Base-by-base conservation (phyloP, 1,140 invertebrate species). In the Proctacanthus coquilletti region DNA sequence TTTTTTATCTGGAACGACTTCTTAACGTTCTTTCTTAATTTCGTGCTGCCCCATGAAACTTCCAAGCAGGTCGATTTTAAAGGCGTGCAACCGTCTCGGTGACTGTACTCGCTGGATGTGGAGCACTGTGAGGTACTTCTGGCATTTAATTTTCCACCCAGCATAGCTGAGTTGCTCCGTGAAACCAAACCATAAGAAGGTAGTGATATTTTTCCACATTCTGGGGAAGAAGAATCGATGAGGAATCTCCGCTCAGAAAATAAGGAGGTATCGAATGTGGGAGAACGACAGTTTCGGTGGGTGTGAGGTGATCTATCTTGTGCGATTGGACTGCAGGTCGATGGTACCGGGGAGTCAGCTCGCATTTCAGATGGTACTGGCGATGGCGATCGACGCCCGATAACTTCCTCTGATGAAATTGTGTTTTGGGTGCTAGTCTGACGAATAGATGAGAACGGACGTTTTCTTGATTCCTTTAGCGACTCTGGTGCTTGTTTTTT, bases 91-190 rank as follows among this genome's bases (percentile, higher is more conserved):
- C 53, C 56, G 41, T 60, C 53, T 0, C 56, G 49, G 36, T 59
- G 56, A 18, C 52, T 59, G n/a, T 57, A 57, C 44, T 59, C 56
- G 37, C 56, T 60, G n/a, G 48, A 50, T 36, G 48, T 60, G 11
- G 56, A 60, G 15, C 49, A 53, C 10, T 54, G 53, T 0, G 56
- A 60, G 6, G 45, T 41, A 17, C 47, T 51, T 20, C 55, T 49
- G 3, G 42, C 35, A 35, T 39, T 34, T 0, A n/a, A n/a, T n/a
- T n/a, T n/a, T n/a, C n/a, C n/a, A n/a, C n/a, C n/a, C n/a, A n/a
- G n/a, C n/a, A n/a, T n/a, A n/a, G n/a, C n/a, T n/a, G n/a, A n/a
- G n/a, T n/a, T n/a, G n/a, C n/a, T n/a, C n/a, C n/a, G n/a, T n/a
- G n/a, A n/a, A n/a, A 40, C 10, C 1, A 34, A 40, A n/a, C 8